A percentile compares a stretch with the other conserved stretches of the same genome.
phyloP scores from a whole-genome alignment of 2,797 vertebrate genomes.

The Kryptolebias ocellatus region DNA sequence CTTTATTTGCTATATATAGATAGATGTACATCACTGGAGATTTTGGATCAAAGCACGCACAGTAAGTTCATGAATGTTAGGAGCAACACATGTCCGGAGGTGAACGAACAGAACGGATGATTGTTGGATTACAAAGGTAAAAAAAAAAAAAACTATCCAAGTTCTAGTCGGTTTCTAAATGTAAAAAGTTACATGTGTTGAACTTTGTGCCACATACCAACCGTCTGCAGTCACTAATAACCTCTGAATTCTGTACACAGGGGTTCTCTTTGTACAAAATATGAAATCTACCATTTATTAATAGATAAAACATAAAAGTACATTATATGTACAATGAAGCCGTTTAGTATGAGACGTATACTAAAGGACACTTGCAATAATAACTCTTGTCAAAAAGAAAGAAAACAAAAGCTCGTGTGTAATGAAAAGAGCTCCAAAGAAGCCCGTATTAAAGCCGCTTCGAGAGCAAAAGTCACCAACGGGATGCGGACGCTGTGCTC shows the following conservation, averaged over 20 bases:
- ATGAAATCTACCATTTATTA: conserved; percentile 87
- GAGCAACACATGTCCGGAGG: conserved; percentile 85
- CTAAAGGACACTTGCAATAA: conserved; percentile 92
- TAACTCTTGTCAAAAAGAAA: conserved; percentile 71
- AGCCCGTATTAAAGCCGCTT: conserved; percentile 82
- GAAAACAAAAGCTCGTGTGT: conserved; percentile 75
- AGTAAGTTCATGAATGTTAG: conserved; percentile 87
- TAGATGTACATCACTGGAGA: conserved; percentile 90
- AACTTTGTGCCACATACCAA: conserved; percentile 91
- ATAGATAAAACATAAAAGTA: conserved; percentile 93
- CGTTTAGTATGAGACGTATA: conserved; percentile 87
- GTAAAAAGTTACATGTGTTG: conserved; percentile 85
- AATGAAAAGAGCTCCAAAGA: conserved; percentile 76
- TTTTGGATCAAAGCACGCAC: conserved; percentile 91
- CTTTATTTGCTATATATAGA: conserved; percentile 95
- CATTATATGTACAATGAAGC: conserved; percentile 97
- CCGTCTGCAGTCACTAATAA: conserved; percentile 89
- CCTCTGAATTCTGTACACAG: conserved; percentile 92
- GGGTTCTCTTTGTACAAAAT: conserved; percentile 95
- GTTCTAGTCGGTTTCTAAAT: conserved; percentile 82
- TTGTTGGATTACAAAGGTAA: conserved; percentile 87
- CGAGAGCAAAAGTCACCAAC: conserved; percentile 80
- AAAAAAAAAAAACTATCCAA: conserved; percentile 80
- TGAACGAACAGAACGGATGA: conserved; percentile 81
- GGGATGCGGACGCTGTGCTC: conserved; percentile 19